A percentile compares a stretch with the other conserved stretches of the same genome.
These are phyloP conservation scores for Pachypanchax playfairii DNA, from an alignment of 2,113 vertebrate species.

Conservation along the genomic window DNA sequence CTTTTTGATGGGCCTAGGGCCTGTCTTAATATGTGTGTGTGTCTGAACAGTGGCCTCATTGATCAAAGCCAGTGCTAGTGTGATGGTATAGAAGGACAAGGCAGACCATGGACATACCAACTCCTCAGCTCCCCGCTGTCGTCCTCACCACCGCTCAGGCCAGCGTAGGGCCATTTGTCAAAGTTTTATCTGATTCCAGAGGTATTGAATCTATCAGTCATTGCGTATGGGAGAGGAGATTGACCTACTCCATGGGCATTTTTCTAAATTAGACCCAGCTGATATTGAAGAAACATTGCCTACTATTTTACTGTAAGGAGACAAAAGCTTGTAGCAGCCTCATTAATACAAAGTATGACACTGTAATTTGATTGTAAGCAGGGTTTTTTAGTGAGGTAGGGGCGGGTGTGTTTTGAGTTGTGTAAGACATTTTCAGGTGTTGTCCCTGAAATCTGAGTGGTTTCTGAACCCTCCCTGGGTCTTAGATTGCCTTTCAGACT, in stretches of 20 bases:
- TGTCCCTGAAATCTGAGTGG: slow-evolving; percentile 74
- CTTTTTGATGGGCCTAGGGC: slow-evolving; percentile 81
- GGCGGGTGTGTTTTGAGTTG: slow-evolving; percentile 48
- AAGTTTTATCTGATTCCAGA: slow-evolving; percentile 97
- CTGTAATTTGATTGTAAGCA: slow-evolving; percentile 65
- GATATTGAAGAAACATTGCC: slow-evolving; percentile 66
- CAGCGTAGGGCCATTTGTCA: slow-evolving; percentile 88
- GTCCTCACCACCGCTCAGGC: slow-evolving; percentile 73
- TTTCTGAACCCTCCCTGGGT: slow-evolving; percentile 71
- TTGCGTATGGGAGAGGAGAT: slow-evolving; percentile 85
- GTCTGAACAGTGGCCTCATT: slow-evolving; percentile 76
- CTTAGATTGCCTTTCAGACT: slow-evolving; percentile 82
- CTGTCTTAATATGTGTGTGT: slow-evolving; percentile 53
- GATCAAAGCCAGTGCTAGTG: slow-evolving; percentile 86
- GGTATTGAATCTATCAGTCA: slow-evolving; percentile 95
- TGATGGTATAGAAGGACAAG: slow-evolving; percentile 83
- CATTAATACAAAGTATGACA: slow-evolving; percentile 55
- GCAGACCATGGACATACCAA: slow-evolving; percentile 74
- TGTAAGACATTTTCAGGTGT: slow-evolving; percentile 51
- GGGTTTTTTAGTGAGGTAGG: background rate
- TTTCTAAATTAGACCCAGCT: slow-evolving; percentile 79
- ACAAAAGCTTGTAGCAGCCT: slow-evolving; percentile 58
- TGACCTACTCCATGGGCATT: slow-evolving; percentile 81
- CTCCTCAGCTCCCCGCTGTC: slow-evolving; percentile 55
- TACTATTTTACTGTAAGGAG: slow-evolving; percentile 49